A percentile compares a stretch with the other conserved stretches of the same genome.
Conservation (phyloP, 2,797 vertebrate species). For the Nannoperca australis region DNA sequence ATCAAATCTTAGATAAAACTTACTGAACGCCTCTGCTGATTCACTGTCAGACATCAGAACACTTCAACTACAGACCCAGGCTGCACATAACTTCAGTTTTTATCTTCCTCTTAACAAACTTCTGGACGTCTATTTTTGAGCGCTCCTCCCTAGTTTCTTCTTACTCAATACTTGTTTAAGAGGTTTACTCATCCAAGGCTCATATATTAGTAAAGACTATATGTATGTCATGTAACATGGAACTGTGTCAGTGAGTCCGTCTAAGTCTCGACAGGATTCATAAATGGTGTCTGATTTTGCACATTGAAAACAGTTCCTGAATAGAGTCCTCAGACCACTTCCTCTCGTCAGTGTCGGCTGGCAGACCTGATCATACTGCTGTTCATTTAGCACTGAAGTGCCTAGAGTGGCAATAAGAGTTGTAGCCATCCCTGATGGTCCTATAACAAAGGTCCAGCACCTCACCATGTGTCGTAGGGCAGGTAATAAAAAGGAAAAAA, state of each 20-base stretch:
- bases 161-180: neutral
- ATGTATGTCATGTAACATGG: neutral
- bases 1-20: neutral
- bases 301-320: neutral
- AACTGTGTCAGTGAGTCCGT: neutral
- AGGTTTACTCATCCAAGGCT: neutral
- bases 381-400: too few relatives aligned
- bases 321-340: neutral
- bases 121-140: too few relatives aligned
- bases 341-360: too few relatives aligned
- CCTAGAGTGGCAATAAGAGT: neutral
- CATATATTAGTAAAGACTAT: neutral
- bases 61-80: neutral
- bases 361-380: slow-evolving; percentile 17
- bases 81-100: too few relatives aligned
- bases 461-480: neutral
- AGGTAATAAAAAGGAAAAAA: neutral
- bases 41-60: neutral
- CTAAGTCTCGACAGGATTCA: neutral
- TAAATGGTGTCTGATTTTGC: too few relatives aligned
- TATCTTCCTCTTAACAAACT: too few relatives aligned
- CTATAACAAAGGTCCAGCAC: neutral
- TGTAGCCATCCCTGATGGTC: neutral
- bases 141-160: neutral
- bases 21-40: neutral